These are phyloP conservation scores for Apostichopus leukothele DNA, from an alignment of 53 echinoderm and acorn worm species.

Conservation along the genomic window DNA sequence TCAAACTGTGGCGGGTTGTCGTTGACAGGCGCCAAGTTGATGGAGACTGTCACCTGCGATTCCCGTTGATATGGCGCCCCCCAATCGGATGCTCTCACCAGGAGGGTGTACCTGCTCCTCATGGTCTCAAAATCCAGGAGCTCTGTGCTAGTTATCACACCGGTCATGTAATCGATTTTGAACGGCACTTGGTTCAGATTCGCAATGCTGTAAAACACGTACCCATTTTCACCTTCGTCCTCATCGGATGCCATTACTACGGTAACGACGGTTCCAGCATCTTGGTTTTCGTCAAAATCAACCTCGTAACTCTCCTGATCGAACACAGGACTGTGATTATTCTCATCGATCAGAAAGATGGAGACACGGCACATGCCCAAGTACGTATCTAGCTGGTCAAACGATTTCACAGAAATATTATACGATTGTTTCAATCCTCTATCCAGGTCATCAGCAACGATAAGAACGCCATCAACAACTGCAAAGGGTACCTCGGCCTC, in stretches of 20 bases:
- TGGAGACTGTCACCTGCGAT: slow-evolving; percentile 71
- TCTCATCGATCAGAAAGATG: slow-evolving; percentile 76
- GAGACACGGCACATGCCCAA: slow-evolving; percentile 54
- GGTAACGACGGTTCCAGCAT: slow-evolving; percentile 55
- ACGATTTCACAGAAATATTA: slow-evolving; percentile 64
- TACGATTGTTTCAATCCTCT: slow-evolving; percentile 60
- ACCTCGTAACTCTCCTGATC: slow-evolving; percentile 59
- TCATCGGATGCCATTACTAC: slow-evolving; percentile 70
- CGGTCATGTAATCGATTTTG: slow-evolving; percentile 89
- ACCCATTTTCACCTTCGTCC: slow-evolving; percentile 92
- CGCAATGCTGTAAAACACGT: slow-evolving; percentile 91
- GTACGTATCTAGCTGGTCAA: slow-evolving; percentile 54
- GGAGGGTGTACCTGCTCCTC: slow-evolving; percentile 76
- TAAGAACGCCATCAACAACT: slow-evolving; percentile 70
- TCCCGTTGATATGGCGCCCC: slow-evolving; percentile 86
- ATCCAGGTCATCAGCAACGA: slow-evolving; percentile 66
- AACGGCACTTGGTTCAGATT: slow-evolving; percentile 91
- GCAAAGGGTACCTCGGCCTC: slow-evolving; percentile 69
- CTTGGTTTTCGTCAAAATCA: slow-evolving; percentile 79
- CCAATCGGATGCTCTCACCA: slow-evolving; percentile 95
- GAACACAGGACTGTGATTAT: slow-evolving; percentile 90
- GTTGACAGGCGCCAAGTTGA: slow-evolving; percentile 71
- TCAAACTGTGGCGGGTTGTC: slow-evolving; percentile 96
- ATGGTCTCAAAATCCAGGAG: slow-evolving; percentile 90
- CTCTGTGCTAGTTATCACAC: slow-evolving; percentile 81